phyloP scores from a whole-genome alignment of 2,113 vertebrate genomes.

The Tetrao urogallus region DNA sequence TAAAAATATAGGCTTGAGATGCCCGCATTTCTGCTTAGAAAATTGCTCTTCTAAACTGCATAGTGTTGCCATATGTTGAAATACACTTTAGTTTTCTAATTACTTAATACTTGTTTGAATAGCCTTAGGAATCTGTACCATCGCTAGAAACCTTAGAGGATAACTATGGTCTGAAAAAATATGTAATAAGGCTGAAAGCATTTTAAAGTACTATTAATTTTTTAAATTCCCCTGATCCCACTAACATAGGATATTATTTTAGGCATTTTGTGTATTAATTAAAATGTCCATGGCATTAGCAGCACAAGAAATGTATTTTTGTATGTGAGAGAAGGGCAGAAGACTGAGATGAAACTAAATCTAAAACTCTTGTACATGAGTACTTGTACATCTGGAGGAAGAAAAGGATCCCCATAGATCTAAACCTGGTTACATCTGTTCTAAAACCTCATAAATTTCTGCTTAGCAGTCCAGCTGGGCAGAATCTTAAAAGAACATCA shows the following conservation, averaged over 20 bases:
- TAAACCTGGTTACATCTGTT: constrained; percentile 55
- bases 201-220: background rate
- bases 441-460: constrained; percentile 43
- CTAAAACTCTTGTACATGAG: background rate
- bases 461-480: constrained; percentile 4
- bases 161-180: background rate
- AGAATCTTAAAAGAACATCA: constrained; percentile 41
- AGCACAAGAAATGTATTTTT: background rate
- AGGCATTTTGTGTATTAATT: constrained; percentile 2
- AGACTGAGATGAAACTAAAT: background rate
- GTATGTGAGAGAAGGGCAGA: background rate
- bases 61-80: background rate
- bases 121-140: background rate
- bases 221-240: background rate
- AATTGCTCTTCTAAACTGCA: background rate
- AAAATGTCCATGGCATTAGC: background rate
- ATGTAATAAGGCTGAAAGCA: background rate
- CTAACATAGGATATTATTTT: background rate
- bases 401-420: constrained; percentile 40
- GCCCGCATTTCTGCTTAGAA: background rate
- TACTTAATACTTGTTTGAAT: background rate
- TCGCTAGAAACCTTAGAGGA: background rate
- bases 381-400: constrained; percentile 48
- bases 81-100: background rate
- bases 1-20: background rate